Conservation (phyloP, 2,113 vertebrate species). For the Mugil cephalus region DNA sequence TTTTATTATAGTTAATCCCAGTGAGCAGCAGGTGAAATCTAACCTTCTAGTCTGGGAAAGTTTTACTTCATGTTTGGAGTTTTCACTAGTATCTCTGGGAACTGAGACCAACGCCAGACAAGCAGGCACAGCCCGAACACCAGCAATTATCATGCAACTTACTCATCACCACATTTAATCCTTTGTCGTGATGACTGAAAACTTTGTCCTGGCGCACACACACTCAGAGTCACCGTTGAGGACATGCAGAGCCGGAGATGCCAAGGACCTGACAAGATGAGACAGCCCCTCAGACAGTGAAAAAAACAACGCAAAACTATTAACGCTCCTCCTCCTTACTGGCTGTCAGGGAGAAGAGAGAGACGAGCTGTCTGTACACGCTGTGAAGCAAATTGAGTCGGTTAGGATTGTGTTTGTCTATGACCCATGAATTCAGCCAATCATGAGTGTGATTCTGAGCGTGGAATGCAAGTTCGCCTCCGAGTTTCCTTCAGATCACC, state of each 20-base stretch:
- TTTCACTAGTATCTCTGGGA: background rate
- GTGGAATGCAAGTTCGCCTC: conserved; percentile 19
- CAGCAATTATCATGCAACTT: background rate
- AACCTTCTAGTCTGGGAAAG: no score
- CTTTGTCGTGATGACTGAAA: conserved; percentile 1
- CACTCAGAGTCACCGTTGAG: conserved; percentile 8
- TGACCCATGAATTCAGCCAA: conserved; percentile 7
- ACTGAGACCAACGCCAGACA: conserved; percentile 17
- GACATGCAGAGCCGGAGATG: background rate
- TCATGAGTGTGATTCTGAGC: conserved; percentile 3
- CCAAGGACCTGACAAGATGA: conserved; percentile 30
- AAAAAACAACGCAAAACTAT: conserved; percentile 29
- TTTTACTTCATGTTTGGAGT: background rate
- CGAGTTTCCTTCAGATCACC: conserved; percentile 11
- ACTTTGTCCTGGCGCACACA: conserved; percentile 29
- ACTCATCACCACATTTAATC: conserved; percentile 30
- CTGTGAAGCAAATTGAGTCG: background rate
- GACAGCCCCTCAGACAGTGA: conserved; percentile 24
- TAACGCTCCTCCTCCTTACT: background rate
- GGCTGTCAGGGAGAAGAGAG: background rate
- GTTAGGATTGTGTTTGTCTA: conserved; percentile 5
- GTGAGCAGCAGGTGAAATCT: no score
- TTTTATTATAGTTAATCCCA: no score
- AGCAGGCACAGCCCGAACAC: conserved; percentile 32
- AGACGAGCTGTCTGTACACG: conserved; percentile 51